Base-by-base conservation (phyloP, 2,797 vertebrate genomes). In the Falco columbarius region DNA sequence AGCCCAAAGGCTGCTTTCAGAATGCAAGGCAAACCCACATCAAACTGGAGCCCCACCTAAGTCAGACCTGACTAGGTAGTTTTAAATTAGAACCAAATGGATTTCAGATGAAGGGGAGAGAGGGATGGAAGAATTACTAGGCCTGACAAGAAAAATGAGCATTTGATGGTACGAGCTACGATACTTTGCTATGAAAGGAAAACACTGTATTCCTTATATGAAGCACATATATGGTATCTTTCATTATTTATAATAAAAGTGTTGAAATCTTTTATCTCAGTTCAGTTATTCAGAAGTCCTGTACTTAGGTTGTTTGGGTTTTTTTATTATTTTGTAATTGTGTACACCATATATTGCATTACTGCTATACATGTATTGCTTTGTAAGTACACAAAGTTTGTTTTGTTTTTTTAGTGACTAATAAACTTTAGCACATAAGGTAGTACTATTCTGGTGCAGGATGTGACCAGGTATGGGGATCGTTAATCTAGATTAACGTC, bases 211-310 rank as follows among this genome's bases (percentile, higher is more conserved):
- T 98, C 97, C 97, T 98, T 98, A 97, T 92, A 97, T 97, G 97
- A 98, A 98, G 97, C 98, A 98, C 97, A 94, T 97, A 91, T 94
- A 95, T 86, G 95, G 89, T 97, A 98, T 97, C 97, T 97, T 97
- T 89, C 97, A 96, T 98, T 98, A 98, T 98, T 98, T 98, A 98
- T 98, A 98, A 98, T 98, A 97, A 97, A 98, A 98, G 95, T 96
- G 95, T 97, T 97, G 97, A 97, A 96, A 96, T 97, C 95, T 96
- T 97, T 96, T 97, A 91, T 97, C 93, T 98, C 97, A 97, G 97
- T 95, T 98, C 97, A 98, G 97, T 98, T 98, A 98, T 96, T 98
- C 98, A 97, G 89, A 95, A 97, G 92, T 97, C 90, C 96, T 96
- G 73, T 98, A 96, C 72, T 89, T 98, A 98, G 90, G 70, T 84